Conservation (phyloP, 2,113 vertebrate species). For the Scytalopus superciliaris region DNA sequence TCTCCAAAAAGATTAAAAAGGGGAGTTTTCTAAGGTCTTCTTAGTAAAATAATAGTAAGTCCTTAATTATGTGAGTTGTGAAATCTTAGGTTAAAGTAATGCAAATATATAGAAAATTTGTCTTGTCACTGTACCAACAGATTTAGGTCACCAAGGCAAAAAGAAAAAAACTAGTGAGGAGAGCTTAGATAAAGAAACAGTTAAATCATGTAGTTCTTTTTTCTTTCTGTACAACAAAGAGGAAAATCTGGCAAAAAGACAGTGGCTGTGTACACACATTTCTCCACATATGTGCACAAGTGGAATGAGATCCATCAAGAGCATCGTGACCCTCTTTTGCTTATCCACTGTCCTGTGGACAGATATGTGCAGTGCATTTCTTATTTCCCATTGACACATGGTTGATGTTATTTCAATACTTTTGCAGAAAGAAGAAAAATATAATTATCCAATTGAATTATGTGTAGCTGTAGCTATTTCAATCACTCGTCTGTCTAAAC, state of each 20-base stretch:
- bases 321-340: background rate
- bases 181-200: slow-evolving; percentile 12
- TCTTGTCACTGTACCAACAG: background rate
- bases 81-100: background rate
- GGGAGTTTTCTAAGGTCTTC: background rate
- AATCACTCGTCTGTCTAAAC: background rate
- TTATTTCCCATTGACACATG: background rate
- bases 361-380: background rate
- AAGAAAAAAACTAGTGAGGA: background rate
- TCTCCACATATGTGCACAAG: background rate
- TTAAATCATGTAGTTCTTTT: background rate
- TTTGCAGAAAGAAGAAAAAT: background rate
- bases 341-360: background rate
- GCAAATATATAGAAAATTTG: background rate
- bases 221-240: background rate
- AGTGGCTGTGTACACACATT: background rate
- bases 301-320: background rate
- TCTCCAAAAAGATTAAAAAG: background rate
- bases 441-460: background rate
- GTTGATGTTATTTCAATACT: background rate
- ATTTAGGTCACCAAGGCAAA: background rate
- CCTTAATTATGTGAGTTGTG: background rate
- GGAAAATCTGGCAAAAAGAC: background rate
- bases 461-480: background rate
- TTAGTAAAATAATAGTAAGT: background rate